These are phyloP conservation scores for Creontiades dilutus DNA, from an alignment of 2,888 invertebrate species.

Conservation along the genomic window DNA sequence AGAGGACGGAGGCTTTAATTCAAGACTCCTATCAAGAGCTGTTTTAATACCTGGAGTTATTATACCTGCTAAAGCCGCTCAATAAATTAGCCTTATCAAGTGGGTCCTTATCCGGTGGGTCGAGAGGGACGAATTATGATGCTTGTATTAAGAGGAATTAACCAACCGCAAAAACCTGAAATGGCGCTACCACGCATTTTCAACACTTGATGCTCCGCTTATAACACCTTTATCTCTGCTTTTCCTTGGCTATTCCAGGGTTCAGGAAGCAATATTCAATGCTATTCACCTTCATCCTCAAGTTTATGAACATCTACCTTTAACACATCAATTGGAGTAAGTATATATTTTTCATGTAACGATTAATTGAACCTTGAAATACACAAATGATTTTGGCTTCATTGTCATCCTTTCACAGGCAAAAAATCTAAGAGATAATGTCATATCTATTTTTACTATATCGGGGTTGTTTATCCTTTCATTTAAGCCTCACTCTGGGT, in stretches of 20 bases:
- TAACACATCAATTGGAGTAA: no score
- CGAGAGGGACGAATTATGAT: slow-evolving; percentile 40
- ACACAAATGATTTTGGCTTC: no score
- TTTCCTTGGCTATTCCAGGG: neutral
- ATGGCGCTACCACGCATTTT: neutral
- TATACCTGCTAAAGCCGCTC: slow-evolving; percentile 55
- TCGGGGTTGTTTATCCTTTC: no score
- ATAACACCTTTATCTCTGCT: neutral
- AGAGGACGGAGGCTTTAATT: neutral
- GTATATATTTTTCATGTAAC: no score
- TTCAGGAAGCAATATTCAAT: no score
- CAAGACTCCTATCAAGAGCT: slow-evolving; percentile 22
- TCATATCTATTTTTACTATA: no score
- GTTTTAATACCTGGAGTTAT: slow-evolving; percentile 45
- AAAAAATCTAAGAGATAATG: no score
- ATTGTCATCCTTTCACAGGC: no score
- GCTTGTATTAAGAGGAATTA: slow-evolving; percentile 48
- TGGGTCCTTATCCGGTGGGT: slow-evolving; percentile 3
- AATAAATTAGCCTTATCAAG: slow-evolving; percentile 63
- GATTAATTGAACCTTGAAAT: no score
- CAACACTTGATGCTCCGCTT: neutral
- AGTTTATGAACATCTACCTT: no score
- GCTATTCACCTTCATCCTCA: no score
- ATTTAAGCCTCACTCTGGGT: no score
- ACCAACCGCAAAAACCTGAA: neutral